phyloP scores from a whole-genome alignment of 2,113 vertebrate genomes.

The Malurus melanocephalus region DNA sequence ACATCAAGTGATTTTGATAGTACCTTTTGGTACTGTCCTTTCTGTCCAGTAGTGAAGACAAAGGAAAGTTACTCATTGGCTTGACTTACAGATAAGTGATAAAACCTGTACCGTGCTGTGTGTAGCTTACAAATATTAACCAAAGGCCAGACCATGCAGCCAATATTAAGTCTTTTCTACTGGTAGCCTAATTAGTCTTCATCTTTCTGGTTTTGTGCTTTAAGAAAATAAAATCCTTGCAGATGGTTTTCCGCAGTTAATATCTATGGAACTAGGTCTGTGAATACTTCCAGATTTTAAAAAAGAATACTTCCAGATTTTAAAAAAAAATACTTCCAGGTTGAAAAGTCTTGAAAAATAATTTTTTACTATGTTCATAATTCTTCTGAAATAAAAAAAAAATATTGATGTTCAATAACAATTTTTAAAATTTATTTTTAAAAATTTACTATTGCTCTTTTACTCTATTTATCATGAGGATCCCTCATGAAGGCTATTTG shows the following conservation, averaged over 20 bases:
- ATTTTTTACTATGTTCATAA: background rate
- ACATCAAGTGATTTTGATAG: background rate
- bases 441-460: background rate
- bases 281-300: background rate
- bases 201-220: background rate
- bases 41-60: background rate
- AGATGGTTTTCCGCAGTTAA: background rate
- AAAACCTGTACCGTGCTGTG: background rate
- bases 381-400: background rate
- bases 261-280: background rate
- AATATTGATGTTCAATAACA: background rate
- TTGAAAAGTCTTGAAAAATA: background rate
- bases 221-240: background rate
- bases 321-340: background rate
- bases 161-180: background rate
- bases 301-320: background rate
- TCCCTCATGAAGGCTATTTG: background rate
- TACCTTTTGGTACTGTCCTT: background rate
- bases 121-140: background rate
- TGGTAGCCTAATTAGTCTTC: background rate
- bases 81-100: background rate
- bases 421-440: background rate
- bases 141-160: background rate
- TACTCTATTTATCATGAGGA: background rate
- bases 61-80: background rate